Evolutionary conservation across 2,797 vertebrate species (phyloP), one percentile per base, ranked within the genome.

Genomic region (Mormyrus proboscirostris): DNA sequence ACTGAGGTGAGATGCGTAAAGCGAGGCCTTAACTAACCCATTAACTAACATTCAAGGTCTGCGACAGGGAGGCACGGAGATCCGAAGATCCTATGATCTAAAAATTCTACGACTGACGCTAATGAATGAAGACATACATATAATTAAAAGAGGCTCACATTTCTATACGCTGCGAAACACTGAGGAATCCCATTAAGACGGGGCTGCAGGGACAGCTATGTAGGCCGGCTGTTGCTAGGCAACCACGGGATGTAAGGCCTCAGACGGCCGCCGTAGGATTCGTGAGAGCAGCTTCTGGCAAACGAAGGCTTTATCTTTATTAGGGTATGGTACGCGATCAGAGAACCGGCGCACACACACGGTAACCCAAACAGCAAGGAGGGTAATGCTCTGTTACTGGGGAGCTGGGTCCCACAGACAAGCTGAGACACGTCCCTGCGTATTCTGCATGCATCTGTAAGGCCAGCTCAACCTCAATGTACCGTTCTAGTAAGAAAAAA

Each of bases 161-260:
- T 87, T 57, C 86, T 59, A 51, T 25, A 85, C 83, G n/a, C 29
- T 49, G 79, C 55, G 53, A 88, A 92, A 91, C 89, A 90, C 55
- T 90, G 91, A 84, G 88, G 90, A 92, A 89, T 89, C 89, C 89
- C 83, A 90, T 90, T 87, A 90, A 65, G 89, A 88, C 83, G 91
- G 29, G 88, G 91, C 89, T 87, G 47, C 25, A 89, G 86, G 88
- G 55, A 90, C 89, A 84, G 91, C 90, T 90, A 92, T 93, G 91
- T 92, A 88, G 90, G 91, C 90, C 91, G 91, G 92, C 85, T 90
- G 95, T 95, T 95, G 93, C 95, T 95, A 94, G 91, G 95, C 90
- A 92, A 95, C 95, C 93, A 91, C 65, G 41, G 89, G 85, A 90
- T 59, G 90, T 2, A 1, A 86, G 87, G 86, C 91, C 93, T 51